These are phyloP conservation scores for Crossaster papposus DNA, from an alignment of 53 echinoderm and acorn worm species.

Conservation along the genomic window DNA sequence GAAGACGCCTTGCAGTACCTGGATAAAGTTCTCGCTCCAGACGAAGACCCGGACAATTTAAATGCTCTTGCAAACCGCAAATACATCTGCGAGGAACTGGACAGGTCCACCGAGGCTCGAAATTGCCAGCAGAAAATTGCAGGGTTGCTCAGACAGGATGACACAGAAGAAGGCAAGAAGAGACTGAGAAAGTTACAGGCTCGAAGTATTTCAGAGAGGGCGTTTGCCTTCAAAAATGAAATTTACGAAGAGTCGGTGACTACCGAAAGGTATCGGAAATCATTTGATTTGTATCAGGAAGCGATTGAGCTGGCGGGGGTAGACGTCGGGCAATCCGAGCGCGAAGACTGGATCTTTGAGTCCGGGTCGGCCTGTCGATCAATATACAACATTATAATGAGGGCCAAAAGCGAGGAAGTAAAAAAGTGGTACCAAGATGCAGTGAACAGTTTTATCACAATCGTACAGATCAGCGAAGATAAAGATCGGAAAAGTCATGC, in stretches of 20 bases:
- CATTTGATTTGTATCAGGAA: constrained; percentile 10
- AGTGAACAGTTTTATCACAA: background rate
- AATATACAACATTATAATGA: background rate
- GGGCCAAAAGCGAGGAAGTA: background rate
- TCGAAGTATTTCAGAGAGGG: too few relatives aligned
- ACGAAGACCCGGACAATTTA: constrained; percentile 46
- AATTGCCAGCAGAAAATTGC: background rate
- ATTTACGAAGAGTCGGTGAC: too few relatives aligned
- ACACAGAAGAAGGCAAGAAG: too few relatives aligned
- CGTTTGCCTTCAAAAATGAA: too few relatives aligned
- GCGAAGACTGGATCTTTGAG: constrained; percentile 8
- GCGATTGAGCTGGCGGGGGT: constrained; percentile 17
- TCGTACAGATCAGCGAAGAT: background rate
- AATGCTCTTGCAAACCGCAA: constrained; percentile 52
- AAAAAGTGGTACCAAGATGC: background rate
- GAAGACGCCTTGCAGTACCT: constrained; percentile 25
- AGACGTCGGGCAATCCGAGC: background rate
- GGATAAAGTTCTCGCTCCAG: constrained; percentile 15
- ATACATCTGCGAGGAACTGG: constrained; percentile 21
- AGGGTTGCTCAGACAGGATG: too few relatives aligned
- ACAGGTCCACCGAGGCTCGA: constrained; percentile 8
- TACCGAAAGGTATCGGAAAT: too few relatives aligned
- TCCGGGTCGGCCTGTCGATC: constrained; percentile 1
- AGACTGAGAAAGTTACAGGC: too few relatives aligned
- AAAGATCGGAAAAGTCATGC: background rate